Base-by-base conservation (phyloP, 1,140 invertebrate species). In the Berghia stephanieae region DNA sequence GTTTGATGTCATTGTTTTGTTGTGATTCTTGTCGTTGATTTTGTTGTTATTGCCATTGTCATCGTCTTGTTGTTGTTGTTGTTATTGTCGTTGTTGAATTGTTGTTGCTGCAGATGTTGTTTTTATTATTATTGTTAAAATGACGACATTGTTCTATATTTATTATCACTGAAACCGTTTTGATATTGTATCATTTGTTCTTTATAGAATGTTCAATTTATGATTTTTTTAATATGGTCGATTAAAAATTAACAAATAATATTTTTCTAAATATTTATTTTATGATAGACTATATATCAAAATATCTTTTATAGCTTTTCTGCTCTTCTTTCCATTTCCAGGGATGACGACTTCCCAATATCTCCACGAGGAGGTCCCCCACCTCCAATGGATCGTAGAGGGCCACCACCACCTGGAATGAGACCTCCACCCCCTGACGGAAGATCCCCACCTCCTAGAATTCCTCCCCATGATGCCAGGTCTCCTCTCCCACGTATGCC, bases 291-390 rank as follows among this genome's bases (percentile, higher is more conserved):
- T n/a, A n/a, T n/a, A n/a, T n/a, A n/a, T n/a, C n/a, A n/a, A n/a
- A n/a, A n/a, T n/a, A n/a, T n/a, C n/a, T n/a, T n/a, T n/a, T n/a
- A n/a, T 4, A 44, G 10, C 31, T 31, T 24, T 38, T 27, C 44
- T 46, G 16, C 69, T 55, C 57, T 36, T 36, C n/a, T 79, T 69
- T 18, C 24, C 24, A 46, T n/a, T 24, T 69, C n/a, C 55, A 82
- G 83, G 46, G 82, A 84, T 68, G 83, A 81, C 43, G 82, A 83
- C 27, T 79, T 82, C 57, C 63, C 75, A 36, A 42, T 75, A 18
- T 75, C 82, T 1, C 80, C 81, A 18, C 77, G 76, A 34, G 67
- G 81, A 46, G 57, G 72, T 27, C 80, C 79, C 44, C 79, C 79
- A 16, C 78, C 76, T 55, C 71, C 77, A 18, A 34, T 74, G n/a